Conservation (phyloP, 2,888 invertebrate species). For the Orgyia antiqua region DNA sequence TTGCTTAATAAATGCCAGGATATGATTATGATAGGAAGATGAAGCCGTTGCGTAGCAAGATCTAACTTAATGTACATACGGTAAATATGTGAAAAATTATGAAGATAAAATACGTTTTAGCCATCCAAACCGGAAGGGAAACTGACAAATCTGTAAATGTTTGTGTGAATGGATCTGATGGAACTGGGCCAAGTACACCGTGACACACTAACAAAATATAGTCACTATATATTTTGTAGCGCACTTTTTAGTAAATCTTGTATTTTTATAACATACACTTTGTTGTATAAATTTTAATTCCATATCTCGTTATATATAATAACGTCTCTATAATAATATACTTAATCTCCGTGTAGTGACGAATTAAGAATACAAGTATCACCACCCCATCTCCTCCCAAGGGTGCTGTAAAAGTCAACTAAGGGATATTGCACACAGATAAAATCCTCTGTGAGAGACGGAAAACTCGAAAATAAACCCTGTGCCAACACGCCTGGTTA, state of each 20-base stretch:
- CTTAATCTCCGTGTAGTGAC: no score
- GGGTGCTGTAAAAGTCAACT: no score
- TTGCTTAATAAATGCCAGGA: neutral
- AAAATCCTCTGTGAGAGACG: no score
- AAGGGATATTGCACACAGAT: no score
- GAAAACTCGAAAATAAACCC: no score
- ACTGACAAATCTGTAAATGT: slow-evolving; percentile 7
- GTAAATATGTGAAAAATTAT: slow-evolving; percentile 8
- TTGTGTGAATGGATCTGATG: slow-evolving; percentile 28
- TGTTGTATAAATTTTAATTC: no score
- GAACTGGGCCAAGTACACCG: slow-evolving; percentile 25
- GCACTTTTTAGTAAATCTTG: neutral
- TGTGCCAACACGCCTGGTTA: no score
- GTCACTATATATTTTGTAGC: neutral
- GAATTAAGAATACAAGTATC: no score
- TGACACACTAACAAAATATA: slow-evolving; percentile 25
- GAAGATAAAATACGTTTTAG: slow-evolving; percentile 9
- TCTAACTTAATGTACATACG: neutral
- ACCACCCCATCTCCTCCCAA: no score
- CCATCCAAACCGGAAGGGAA: slow-evolving; percentile 14
- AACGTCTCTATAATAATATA: no score
- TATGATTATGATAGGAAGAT: slow-evolving; percentile 11
- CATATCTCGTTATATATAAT: no score
- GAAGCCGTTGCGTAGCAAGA: neutral
- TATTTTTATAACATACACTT: no score